Conservation (phyloP, 1,140 invertebrate genomes). For the Drosophila cardini region DNA sequence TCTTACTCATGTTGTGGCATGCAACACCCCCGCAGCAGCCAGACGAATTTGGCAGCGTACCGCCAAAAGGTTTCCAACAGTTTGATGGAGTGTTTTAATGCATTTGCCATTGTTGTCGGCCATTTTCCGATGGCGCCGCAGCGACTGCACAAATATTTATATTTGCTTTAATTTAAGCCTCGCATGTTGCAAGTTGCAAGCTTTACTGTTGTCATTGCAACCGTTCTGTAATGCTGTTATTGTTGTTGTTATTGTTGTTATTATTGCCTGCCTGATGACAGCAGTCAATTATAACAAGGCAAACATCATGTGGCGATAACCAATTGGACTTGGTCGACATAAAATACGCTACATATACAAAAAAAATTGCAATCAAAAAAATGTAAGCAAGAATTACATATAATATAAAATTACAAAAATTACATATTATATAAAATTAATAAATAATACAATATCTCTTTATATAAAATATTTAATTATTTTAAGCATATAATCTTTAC, state of each 20-base stretch:
- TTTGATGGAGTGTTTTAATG: slow-evolving; percentile 80
- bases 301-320: slow-evolving; percentile 44
- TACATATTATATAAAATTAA: no score
- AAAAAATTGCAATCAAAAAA: no score
- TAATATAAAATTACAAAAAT: no score
- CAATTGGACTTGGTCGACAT: slow-evolving; percentile 11
- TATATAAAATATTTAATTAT: no score
- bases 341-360: slow-evolving; percentile 5
- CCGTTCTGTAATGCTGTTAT: slow-evolving; percentile 11
- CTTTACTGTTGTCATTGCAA: slow-evolving; percentile 3
- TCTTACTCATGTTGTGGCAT: not conserved
- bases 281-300: slow-evolving; percentile 47
- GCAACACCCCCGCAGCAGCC: slow-evolving; percentile 44
- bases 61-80: slow-evolving; percentile 65
- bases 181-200: slow-evolving; percentile 74
- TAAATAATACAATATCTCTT: no score
- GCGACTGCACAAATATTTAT: slow-evolving; percentile 79
- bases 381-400: no score
- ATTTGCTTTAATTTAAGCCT: slow-evolving; percentile 81
- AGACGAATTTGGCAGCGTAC: slow-evolving; percentile 40
- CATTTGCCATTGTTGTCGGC: slow-evolving; percentile 73
- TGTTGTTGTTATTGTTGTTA: slow-evolving; percentile 17
- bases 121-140: slow-evolving; percentile 62
- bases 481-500: no score
- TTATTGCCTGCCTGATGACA: slow-evolving; percentile 35